Evolutionary conservation across 2,888 invertebrate species (phyloP).

Genomic region (Pollenia angustigena): DNA sequence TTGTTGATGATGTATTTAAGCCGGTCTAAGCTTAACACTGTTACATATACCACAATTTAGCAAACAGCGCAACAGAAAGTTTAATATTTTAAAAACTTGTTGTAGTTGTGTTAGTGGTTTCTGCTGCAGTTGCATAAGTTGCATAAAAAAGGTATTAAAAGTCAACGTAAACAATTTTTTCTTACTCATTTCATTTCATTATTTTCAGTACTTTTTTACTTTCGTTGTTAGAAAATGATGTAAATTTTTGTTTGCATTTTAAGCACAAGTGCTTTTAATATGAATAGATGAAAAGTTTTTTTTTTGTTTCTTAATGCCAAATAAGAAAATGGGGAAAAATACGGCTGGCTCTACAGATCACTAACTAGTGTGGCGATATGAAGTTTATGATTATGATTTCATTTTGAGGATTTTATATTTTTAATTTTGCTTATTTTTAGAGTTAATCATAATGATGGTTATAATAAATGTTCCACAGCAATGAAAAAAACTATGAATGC

Average conservation of each 20-base stretch:
- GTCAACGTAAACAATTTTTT: conserved; percentile 65
- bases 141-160: conserved; percentile 70
- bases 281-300: conserved; percentile 57
- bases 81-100: background rate
- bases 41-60: conserved; percentile 56
- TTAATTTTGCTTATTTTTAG: conserved; percentile 52
- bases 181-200: conserved; percentile 63
- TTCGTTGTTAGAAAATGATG: conserved; percentile 51
- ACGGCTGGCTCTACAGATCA: background rate
- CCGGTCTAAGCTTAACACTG: conserved; percentile 70
- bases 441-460: conserved; percentile 46
- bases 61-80: conserved; percentile 20
- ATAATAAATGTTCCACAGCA: conserved; percentile 32
- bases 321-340: conserved; percentile 12
- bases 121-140: conserved; percentile 31
- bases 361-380: conserved; percentile 22
- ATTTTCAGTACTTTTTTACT: conserved; percentile 32
- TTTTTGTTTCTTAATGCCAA: conserved; percentile 16
- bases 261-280: conserved; percentile 66
- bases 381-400: conserved; percentile 65
- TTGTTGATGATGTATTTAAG: conserved; percentile 60
- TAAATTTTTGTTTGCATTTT: conserved; percentile 64
- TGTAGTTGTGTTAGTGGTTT: conserved; percentile 16
- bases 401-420: conserved; percentile 35
- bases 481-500: conserved; percentile 2